Conservation (phyloP, 2,888 invertebrate species). For the Papilio gigon region DNA sequence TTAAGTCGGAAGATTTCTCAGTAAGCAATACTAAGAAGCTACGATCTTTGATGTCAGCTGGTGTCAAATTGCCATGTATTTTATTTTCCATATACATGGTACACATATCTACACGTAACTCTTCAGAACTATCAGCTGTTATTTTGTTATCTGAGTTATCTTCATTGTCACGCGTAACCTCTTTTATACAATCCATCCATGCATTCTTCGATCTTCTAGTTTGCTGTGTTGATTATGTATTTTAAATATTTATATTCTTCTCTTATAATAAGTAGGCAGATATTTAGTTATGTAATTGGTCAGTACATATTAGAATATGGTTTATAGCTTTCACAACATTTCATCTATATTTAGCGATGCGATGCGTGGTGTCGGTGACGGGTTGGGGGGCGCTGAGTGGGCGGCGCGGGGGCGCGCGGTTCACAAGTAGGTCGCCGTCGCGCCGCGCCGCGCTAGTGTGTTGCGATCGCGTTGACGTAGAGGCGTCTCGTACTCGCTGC, state of each 20-base stretch:
- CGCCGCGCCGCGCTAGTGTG: constrained; percentile 60
- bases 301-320: constrained; percentile 34
- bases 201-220: no score
- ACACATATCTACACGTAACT: no score
- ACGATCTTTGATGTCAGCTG: neutral
- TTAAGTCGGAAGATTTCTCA: no score
- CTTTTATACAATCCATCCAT: no score
- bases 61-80: no score
- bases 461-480: constrained; percentile 49
- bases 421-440: constrained; percentile 75
- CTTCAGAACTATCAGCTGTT: neutral
- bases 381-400: constrained; percentile 49
- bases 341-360: constrained; percentile 67
- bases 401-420: constrained; percentile 59
- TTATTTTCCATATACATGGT: no score
- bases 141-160: no score
- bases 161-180: no score
- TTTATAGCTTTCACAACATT: constrained; percentile 66
- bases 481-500: constrained; percentile 49
- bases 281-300: neutral
- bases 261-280: neutral
- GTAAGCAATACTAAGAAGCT: neutral
- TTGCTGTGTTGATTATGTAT: no score
- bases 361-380: constrained; percentile 56
- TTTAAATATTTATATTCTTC: neutral